Evolutionary conservation across 2,888 invertebrate genomes (phyloP).

Genomic region (Aromia moschata): DNA sequence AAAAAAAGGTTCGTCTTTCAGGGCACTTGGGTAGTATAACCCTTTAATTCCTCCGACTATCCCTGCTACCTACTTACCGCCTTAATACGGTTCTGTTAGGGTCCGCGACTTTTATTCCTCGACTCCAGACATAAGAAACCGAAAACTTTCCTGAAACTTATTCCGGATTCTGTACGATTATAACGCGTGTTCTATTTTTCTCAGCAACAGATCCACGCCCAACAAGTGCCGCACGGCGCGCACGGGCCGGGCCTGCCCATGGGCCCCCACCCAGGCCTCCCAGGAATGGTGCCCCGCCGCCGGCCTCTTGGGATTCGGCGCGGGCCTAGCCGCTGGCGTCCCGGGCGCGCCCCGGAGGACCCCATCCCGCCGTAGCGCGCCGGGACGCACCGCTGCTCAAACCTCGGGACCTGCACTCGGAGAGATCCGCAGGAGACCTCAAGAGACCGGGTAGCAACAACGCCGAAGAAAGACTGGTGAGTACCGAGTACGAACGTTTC

Average conservation of each 20-base stretch:
- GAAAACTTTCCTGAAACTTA: too few species aligned
- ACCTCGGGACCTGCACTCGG: slow-evolving; percentile 58
- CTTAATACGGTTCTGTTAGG: too few species aligned
- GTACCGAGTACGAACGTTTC: too few species aligned
- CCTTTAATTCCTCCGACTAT: too few species aligned
- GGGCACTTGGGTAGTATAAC: too few species aligned
- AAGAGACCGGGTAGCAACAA: slow-evolving; percentile 59
- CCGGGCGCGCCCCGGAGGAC: slow-evolving; percentile 50
- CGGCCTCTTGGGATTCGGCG: slow-evolving; percentile 52
- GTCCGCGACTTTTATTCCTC: too few species aligned
- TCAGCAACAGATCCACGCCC: slow-evolving; percentile 63
- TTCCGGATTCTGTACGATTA: too few species aligned
- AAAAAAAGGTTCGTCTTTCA: too few species aligned
- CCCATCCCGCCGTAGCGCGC: slow-evolving; percentile 54
- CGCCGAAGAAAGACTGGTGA: slow-evolving; percentile 63
- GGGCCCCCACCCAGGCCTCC: slow-evolving; percentile 60
- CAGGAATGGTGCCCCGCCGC: slow-evolving; percentile 59
- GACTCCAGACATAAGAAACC: too few species aligned
- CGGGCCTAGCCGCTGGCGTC: slow-evolving; percentile 55
- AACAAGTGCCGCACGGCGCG: slow-evolving; percentile 61
- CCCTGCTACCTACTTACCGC: too few species aligned
- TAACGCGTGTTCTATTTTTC: too few species aligned
- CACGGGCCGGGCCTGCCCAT: slow-evolving; percentile 60
- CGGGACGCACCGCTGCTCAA: slow-evolving; percentile 60
- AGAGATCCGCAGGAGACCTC: slow-evolving; percentile 52